Conservation (phyloP, 2,797 vertebrate species). For the Poeciliopsis gracilis region DNA sequence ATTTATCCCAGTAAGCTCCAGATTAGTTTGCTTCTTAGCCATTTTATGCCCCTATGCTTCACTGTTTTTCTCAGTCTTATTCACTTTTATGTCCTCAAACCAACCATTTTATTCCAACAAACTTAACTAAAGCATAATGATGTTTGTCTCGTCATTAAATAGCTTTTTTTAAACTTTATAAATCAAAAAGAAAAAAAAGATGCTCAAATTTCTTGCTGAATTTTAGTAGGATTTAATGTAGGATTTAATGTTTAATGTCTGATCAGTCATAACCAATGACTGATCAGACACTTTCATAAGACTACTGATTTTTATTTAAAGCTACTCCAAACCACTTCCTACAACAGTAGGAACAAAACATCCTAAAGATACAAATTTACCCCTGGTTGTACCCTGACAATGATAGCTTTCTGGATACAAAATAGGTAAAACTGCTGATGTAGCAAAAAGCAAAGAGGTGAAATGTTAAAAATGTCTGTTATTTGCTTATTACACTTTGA, state of each 20-base stretch:
- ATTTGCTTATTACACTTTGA: neutral
- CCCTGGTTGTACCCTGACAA: neutral
- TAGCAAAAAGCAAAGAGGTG: neutral
- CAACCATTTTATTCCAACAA: neutral
- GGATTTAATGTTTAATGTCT: neutral
- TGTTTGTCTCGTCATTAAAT: neutral
- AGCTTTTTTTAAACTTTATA: neutral
- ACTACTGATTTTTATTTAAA: neutral
- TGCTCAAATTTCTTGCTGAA: neutral
- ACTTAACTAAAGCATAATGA: neutral
- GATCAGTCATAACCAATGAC: too few relatives aligned
- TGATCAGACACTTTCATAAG: neutral
- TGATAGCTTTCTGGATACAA: neutral
- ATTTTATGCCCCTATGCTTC: neutral
- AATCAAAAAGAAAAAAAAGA: neutral
- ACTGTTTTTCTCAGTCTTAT: neutral
- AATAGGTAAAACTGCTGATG: neutral
- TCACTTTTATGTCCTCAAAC: neutral
- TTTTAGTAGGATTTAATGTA: neutral
- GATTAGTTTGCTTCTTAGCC: neutral
- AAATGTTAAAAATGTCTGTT: neutral
- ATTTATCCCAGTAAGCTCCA: neutral
- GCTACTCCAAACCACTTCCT: neutral
- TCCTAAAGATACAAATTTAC: neutral
- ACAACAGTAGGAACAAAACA: neutral